Evolutionary conservation across 2,113 vertebrate species (phyloP).

Genomic region (Podarcis muralis): DNA sequence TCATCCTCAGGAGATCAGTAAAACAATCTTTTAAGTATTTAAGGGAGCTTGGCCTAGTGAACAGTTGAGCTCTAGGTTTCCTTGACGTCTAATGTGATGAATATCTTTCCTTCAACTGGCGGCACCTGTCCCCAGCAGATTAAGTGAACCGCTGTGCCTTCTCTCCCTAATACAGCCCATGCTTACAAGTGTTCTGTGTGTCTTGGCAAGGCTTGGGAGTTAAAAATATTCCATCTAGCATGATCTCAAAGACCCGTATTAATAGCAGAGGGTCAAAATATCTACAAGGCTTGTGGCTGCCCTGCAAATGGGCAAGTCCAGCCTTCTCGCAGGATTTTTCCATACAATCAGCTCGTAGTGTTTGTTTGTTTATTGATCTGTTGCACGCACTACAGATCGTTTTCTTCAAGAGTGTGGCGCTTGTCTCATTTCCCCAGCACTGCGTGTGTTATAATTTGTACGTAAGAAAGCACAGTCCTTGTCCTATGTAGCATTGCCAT

Average conservation of each 20-base stretch:
- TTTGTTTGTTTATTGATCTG: neutral
- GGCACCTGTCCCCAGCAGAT: slow-evolving; percentile 33
- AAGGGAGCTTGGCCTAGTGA: slow-evolving; percentile 24
- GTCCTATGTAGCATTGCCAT: neutral
- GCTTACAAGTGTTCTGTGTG: slow-evolving; percentile 20
- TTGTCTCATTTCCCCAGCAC: neutral
- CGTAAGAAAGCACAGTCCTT: neutral
- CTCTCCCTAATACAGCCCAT: slow-evolving; percentile 37
- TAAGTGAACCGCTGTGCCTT: slow-evolving; percentile 28
- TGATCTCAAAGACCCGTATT: slow-evolving; percentile 36
- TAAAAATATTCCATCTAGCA: slow-evolving; percentile 22
- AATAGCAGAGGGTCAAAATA: neutral
- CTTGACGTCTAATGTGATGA: slow-evolving; percentile 42
- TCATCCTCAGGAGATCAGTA: slow-evolving; percentile 21
- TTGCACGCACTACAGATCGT: neutral
- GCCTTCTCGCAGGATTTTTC: neutral
- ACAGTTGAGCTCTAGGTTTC: slow-evolving; percentile 10
- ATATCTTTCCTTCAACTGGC: slow-evolving; percentile 31
- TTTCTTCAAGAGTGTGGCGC: neutral
- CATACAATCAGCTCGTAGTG: neutral
- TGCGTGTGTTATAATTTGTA: neutral
- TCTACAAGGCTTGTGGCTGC: neutral
- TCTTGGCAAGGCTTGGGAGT: neutral
- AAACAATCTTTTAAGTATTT: slow-evolving; percentile 31
- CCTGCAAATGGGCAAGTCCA: neutral